These are phyloP conservation scores for Montipora cactus DNA, from an alignment of 64 coral and sea anemone species.

Conservation along the genomic window DNA sequence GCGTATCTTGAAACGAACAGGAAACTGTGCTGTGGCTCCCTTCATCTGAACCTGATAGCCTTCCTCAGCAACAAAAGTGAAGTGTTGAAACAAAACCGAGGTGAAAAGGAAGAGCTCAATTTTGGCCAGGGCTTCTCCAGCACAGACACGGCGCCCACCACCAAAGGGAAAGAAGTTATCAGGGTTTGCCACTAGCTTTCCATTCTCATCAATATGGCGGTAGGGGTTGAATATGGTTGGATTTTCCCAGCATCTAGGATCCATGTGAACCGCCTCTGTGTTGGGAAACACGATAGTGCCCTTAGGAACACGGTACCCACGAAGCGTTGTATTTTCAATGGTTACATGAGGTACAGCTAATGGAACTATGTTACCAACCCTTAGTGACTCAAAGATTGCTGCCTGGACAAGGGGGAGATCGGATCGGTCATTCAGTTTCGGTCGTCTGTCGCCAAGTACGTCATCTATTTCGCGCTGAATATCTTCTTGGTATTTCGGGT, in stretches of 20 bases:
- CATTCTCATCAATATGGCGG: neutral
- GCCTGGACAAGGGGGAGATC: slow-evolving; percentile 39
- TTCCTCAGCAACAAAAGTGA: slow-evolving; percentile 12
- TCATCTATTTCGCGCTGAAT: slow-evolving; percentile 34
- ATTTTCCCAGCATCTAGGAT: slow-evolving; percentile 43
- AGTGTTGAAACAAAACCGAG: slow-evolving; percentile 16
- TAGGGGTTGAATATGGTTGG: neutral
- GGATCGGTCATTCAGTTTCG: slow-evolving; percentile 12
- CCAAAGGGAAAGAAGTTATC: neutral
- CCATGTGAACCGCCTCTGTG: slow-evolving; percentile 32
- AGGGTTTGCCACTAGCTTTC: slow-evolving; percentile 15
- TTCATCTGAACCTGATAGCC: neutral
- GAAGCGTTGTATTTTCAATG: no score
- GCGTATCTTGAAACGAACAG: slow-evolving; percentile 21
- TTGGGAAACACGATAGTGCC: slow-evolving; percentile 12
- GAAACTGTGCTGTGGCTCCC: slow-evolving; percentile 2
- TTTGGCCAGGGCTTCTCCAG: no score
- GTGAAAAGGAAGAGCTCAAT: no score
- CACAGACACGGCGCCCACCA: no score
- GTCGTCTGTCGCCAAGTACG: neutral
- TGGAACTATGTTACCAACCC: no score
- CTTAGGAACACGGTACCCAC: neutral
- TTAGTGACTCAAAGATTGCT: slow-evolving; percentile 38
- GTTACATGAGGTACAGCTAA: no score
- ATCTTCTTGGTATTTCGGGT: slow-evolving; percentile 27